These are phyloP conservation scores for Ectobius pallidus DNA, from an alignment of 2,888 invertebrate species.

Conservation along the genomic window DNA sequence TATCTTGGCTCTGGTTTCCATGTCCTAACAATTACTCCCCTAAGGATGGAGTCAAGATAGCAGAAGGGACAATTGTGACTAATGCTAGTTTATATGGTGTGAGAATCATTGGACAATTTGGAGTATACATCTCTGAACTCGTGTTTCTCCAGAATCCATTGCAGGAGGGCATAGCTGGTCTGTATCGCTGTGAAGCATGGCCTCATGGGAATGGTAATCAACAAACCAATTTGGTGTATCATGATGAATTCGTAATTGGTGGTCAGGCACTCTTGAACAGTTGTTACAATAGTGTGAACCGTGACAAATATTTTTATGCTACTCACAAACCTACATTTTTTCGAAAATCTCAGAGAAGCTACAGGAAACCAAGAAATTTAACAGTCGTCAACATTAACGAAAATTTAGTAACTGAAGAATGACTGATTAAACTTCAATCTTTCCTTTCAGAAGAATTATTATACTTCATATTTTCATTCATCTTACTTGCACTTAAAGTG, in stretches of 20 bases:
- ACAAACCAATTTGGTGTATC: background rate
- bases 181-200: constrained; percentile 13
- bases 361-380: background rate
- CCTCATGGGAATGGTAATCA: background rate
- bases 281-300: background rate
- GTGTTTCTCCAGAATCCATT: constrained; percentile 5
- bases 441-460: too few species aligned
- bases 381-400: too few species aligned
- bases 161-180: background rate
- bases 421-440: too few species aligned
- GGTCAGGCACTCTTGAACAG: background rate
- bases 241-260: constrained; percentile 16
- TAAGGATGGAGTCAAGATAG: background rate
- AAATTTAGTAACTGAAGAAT: too few species aligned
- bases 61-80: background rate
- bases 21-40: background rate
- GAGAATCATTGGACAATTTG: constrained; percentile 1
- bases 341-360: background rate
- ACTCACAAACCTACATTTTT: background rate
- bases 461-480: too few species aligned
- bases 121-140: constrained; percentile 6
- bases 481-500: too few species aligned
- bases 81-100: constrained; percentile 3
- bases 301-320: background rate
- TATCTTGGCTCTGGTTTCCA: constrained; percentile 8